A percentile compares a stretch with the other conserved stretches of the same genome.
Evolutionary conservation across 2,888 invertebrate genomes (phyloP).

Genomic region (Apamea epomidion): DNA sequence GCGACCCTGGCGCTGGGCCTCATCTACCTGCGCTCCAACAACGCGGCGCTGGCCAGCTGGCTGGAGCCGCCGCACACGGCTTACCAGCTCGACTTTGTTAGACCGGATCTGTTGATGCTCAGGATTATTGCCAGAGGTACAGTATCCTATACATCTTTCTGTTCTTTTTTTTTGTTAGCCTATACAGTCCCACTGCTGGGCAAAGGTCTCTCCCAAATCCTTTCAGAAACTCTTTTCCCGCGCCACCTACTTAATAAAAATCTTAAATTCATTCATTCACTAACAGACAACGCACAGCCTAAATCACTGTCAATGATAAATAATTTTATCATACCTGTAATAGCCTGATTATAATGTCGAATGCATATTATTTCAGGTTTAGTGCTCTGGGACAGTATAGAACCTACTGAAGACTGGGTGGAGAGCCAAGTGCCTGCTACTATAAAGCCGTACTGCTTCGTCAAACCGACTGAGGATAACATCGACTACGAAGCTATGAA

Average conservation of each 20-base stretch:
- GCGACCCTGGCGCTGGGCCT: constrained; percentile 98
- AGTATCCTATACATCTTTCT: too few relatives aligned
- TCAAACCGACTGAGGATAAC: constrained; percentile 92
- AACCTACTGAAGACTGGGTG: constrained; percentile 96
- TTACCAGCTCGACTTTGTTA: constrained; percentile 96
- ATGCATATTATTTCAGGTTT: constrained; percentile 76
- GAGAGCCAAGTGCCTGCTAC: constrained; percentile 94
- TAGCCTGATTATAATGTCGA: too few relatives aligned
- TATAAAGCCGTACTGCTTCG: constrained; percentile 94
- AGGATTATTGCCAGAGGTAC: constrained; percentile 94
- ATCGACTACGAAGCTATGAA: constrained; percentile 98
- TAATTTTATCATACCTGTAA: too few relatives aligned
- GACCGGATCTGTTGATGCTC: constrained; percentile 97
- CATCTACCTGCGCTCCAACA: constrained; percentile 96
- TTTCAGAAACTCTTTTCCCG: too few relatives aligned
- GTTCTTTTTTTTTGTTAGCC: too few relatives aligned
- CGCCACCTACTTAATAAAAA: too few relatives aligned
- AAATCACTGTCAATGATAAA: too few relatives aligned
- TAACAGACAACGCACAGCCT: too few relatives aligned
- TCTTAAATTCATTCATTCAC: too few relatives aligned
- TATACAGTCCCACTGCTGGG: too few relatives aligned
- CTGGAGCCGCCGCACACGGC: constrained; percentile 97
- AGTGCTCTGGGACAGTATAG: constrained; percentile 96
- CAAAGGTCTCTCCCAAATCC: too few relatives aligned
- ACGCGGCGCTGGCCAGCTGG: constrained; percentile 97